Evolutionary conservation across 2,797 vertebrate genomes (phyloP).

Genomic region (Sarcoramphus papa): DNA sequence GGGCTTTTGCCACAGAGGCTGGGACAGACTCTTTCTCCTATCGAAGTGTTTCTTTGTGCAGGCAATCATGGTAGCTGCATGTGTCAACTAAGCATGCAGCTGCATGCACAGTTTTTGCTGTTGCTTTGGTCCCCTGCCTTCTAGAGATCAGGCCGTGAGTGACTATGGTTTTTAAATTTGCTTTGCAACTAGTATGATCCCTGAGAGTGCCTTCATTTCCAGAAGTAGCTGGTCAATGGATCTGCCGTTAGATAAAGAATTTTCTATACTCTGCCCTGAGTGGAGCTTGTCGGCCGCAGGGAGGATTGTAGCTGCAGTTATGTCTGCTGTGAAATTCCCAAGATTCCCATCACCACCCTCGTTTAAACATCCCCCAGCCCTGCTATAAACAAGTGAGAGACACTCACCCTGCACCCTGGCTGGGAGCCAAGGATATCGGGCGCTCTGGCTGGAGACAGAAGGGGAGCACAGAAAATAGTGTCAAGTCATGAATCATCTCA

Average conservation of each 20-base stretch:
- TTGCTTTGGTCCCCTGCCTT: background rate
- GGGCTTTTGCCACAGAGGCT: background rate
- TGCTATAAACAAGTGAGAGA: slow-evolving; percentile 46
- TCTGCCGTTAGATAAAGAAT: background rate
- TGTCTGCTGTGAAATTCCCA: slow-evolving; percentile 18
- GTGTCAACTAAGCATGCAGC: background rate
- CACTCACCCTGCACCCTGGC: background rate
- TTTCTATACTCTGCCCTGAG: background rate
- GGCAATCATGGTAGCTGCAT: background rate
- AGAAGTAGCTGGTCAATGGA: background rate
- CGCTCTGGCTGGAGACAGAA: background rate
- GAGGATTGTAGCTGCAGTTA: background rate
- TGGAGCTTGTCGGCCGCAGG: background rate
- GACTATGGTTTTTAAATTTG: background rate
- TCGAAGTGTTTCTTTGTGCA: background rate
- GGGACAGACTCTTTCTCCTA: background rate
- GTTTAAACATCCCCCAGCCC: slow-evolving; percentile 4
- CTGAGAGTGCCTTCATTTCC: background rate
- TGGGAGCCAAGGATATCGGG: background rate
- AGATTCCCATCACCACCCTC: slow-evolving; percentile 13
- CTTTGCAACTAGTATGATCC: background rate
- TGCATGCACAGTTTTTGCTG: background rate
- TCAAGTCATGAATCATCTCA: background rate
- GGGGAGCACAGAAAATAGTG: background rate
- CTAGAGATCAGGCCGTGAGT: background rate